Conservation (phyloP, 2,113 vertebrate species). For the Calonectris borealis region DNA sequence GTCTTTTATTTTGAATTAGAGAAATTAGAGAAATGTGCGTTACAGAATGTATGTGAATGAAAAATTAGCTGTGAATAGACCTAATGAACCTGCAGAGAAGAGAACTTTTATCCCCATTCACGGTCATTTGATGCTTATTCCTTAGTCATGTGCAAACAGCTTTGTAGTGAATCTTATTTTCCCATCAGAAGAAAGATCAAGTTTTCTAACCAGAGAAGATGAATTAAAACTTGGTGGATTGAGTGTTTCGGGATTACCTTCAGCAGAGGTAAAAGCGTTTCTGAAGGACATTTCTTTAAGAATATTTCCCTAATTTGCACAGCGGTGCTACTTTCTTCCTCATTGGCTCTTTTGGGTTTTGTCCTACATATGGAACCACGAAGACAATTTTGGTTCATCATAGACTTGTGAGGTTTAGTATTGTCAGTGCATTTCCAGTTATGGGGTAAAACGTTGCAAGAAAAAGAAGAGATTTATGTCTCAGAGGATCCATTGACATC, state of each 20-base stretch:
- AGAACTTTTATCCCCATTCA: background rate
- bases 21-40: conserved; percentile 25
- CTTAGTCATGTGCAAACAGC: background rate
- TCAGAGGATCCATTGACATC: background rate
- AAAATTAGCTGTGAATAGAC: conserved; percentile 30
- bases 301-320: conserved; percentile 47
- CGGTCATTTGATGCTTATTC: background rate
- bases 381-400: conserved; percentile 4
- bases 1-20: conserved; percentile 33
- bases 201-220: background rate
- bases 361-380: background rate
- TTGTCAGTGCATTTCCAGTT: background rate
- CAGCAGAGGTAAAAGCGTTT: background rate
- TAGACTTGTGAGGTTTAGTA: background rate
- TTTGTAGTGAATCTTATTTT: background rate
- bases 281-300: background rate
- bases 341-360: conserved; percentile 8
- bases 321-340: conserved; percentile 65
- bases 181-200: background rate
- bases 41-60: conserved; percentile 33
- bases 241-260: background rate
- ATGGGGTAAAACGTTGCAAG: background rate
- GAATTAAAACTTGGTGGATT: background rate
- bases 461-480: background rate
- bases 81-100: conserved; percentile 14